Evolutionary conservation across 2,888 invertebrate genomes (phyloP).

Genomic region (Timandra comae): DNA sequence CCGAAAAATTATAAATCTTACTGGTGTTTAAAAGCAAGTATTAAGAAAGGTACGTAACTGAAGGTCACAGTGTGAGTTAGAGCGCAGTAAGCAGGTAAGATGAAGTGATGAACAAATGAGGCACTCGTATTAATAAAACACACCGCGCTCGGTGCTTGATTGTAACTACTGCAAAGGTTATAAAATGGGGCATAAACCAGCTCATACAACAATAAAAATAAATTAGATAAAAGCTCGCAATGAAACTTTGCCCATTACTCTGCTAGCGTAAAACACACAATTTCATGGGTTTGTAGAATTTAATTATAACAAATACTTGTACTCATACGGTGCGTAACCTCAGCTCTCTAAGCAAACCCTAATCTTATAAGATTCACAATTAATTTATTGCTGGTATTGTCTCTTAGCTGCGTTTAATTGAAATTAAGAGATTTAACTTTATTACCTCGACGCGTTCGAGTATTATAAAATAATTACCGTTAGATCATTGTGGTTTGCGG

Average conservation of each 20-base stretch:
- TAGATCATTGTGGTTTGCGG: too few species aligned
- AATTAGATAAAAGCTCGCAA: slow-evolving; percentile 71
- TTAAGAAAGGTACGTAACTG: too few species aligned
- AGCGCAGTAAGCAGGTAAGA: neutral
- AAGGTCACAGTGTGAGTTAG: neutral
- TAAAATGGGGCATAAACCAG: slow-evolving; percentile 61
- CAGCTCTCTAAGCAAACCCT: slow-evolving; percentile 12
- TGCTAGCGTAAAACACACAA: slow-evolving; percentile 54
- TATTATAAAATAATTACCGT: neutral
- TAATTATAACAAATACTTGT: slow-evolving; percentile 63
- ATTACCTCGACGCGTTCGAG: too few species aligned
- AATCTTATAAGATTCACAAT: slow-evolving; percentile 12
- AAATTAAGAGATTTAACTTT: too few species aligned
- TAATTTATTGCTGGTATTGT: slow-evolving; percentile 5
- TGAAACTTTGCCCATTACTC: slow-evolving; percentile 67
- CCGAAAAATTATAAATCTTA: too few species aligned
- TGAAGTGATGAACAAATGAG: neutral
- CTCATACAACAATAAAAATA: slow-evolving; percentile 71
- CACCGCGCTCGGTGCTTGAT: slow-evolving; percentile 36
- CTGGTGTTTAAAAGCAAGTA: too few species aligned
- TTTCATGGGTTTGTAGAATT: slow-evolving; percentile 59
- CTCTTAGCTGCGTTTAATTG: too few species aligned
- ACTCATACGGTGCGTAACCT: slow-evolving; percentile 8
- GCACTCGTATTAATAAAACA: slow-evolving; percentile 21
- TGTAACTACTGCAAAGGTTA: slow-evolving; percentile 50